Evolutionary conservation across 2,113 vertebrate genomes (phyloP).

Genomic region (Gobius niger): DNA sequence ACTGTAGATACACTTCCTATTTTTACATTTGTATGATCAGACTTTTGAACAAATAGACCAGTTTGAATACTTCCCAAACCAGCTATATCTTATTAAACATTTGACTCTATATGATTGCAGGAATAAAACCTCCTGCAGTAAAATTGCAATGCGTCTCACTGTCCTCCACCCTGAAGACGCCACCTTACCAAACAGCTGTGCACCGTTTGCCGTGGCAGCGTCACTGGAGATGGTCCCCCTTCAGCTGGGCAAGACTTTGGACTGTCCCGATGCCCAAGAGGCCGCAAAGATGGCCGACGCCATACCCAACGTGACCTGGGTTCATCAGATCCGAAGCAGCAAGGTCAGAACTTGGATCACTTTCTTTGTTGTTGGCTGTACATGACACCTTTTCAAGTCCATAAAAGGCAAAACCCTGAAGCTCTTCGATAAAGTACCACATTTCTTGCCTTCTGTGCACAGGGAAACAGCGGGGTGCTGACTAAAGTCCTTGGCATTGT

Average conservation of each 20-base stretch:
- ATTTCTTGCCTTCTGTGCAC: too few relatives aligned
- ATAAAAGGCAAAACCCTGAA: too few relatives aligned
- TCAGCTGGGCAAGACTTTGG: conserved; percentile 58
- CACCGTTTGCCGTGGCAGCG: conserved; percentile 17
- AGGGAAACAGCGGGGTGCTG: too few relatives aligned
- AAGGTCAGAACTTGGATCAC: too few relatives aligned
- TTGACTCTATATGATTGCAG: conserved; percentile 58
- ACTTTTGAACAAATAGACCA: too few relatives aligned
- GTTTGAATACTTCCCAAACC: too few relatives aligned
- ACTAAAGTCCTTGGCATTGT: neutral
- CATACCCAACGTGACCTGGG: conserved; percentile 80
- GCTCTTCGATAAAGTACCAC: too few relatives aligned
- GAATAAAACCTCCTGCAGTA: conserved; percentile 86
- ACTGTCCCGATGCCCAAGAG: conserved; percentile 83
- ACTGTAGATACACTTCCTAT: too few relatives aligned
- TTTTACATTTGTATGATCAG: too few relatives aligned
- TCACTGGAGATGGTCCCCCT: conserved; percentile 62
- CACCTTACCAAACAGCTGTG: conserved; percentile 58
- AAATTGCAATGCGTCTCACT: conserved; percentile 82
- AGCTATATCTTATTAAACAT: neutral
- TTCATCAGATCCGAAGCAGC: conserved; percentile 68
- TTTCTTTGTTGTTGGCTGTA: too few relatives aligned
- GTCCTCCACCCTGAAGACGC: conserved; percentile 67
- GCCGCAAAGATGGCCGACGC: conserved; percentile 74
- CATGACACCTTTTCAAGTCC: too few relatives aligned